phyloP scores from a whole-genome alignment of 2,888 invertebrate genomes.

The Steinernema scapterisci region DNA sequence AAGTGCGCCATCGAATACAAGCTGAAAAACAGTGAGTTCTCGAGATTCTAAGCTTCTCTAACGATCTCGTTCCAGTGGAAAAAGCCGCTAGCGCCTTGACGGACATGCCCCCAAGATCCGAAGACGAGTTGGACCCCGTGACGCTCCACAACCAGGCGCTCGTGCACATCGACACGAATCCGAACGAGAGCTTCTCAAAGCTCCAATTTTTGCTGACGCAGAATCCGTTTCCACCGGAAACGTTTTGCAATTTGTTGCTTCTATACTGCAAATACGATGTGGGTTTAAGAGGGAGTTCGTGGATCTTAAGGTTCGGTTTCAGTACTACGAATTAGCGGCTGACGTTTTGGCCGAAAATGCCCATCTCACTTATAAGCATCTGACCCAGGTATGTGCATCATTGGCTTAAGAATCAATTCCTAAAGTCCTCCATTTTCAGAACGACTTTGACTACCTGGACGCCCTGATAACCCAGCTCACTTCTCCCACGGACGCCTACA shows the following conservation, averaged over 20 bases:
- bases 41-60: not conserved
- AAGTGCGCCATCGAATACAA: slow-evolving; percentile 98
- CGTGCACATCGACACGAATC: slow-evolving; percentile 82
- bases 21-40: slow-evolving; percentile 77
- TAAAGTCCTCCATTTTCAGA: slow-evolving; percentile 45
- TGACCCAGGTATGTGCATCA: slow-evolving; percentile 80
- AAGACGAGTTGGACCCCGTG: slow-evolving; percentile 95
- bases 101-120: slow-evolving; percentile 78
- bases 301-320: not conserved
- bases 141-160: slow-evolving; percentile 96
- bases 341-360: slow-evolving; percentile 97
- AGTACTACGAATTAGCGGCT: slow-evolving; percentile 91
- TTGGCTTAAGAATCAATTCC: not conserved
- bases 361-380: slow-evolving; percentile 90
- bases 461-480: slow-evolving; percentile 96
- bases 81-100: slow-evolving; percentile 69
- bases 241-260: slow-evolving; percentile 90
- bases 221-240: slow-evolving; percentile 94
- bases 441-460: slow-evolving; percentile 81
- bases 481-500: slow-evolving; percentile 91
- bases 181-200: slow-evolving; percentile 91
- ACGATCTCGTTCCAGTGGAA: slow-evolving; percentile 47
- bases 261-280: slow-evolving; percentile 92
- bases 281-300: slow-evolving; percentile 35
- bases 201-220: slow-evolving; percentile 90